These are phyloP conservation scores for Himalopsyche kuldschensis DNA, from an alignment of 2,888 invertebrate species.

Conservation along the genomic window DNA sequence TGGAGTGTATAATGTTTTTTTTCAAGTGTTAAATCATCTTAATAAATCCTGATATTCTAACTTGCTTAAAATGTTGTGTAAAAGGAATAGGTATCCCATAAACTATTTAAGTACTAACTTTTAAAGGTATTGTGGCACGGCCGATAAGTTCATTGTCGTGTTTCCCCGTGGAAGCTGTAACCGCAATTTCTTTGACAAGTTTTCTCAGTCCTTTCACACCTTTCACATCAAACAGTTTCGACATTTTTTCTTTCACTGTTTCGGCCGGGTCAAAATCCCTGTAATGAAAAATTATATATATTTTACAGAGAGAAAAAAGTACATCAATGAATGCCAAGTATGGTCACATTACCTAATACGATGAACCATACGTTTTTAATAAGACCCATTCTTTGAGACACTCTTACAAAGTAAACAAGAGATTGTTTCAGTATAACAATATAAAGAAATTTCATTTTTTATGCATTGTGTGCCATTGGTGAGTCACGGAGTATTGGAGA, in stretches of 20 bases:
- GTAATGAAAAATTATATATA: not conserved
- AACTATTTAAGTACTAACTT: conserved; percentile 58
- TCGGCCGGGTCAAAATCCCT: conserved; percentile 92
- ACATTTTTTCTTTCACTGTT: conserved; percentile 84
- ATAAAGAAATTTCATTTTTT: too few species aligned
- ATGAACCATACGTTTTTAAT: too few species aligned
- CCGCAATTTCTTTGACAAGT: conserved; percentile 85
- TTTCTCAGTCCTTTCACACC: conserved; percentile 82
- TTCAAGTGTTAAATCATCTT: too few species aligned
- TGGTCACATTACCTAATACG: too few species aligned
- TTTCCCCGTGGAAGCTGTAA: conserved; percentile 92
- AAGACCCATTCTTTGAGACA: too few species aligned
- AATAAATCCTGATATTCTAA: too few species aligned
- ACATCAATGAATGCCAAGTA: not conserved
- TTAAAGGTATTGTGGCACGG: conserved; percentile 79
- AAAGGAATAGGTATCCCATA: not conserved
- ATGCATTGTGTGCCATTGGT: too few species aligned
- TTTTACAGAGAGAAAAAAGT: not conserved
- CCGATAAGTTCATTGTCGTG: conserved; percentile 96
- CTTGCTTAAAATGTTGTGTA: too few species aligned
- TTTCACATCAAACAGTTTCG: conserved; percentile 82
- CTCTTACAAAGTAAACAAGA: too few species aligned
- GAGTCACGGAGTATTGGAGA: too few species aligned
- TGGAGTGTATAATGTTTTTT: too few species aligned
- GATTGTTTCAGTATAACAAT: too few species aligned